Base-by-base conservation (phyloP, 2,113 vertebrate species). In the Dolichotis patagonum region DNA sequence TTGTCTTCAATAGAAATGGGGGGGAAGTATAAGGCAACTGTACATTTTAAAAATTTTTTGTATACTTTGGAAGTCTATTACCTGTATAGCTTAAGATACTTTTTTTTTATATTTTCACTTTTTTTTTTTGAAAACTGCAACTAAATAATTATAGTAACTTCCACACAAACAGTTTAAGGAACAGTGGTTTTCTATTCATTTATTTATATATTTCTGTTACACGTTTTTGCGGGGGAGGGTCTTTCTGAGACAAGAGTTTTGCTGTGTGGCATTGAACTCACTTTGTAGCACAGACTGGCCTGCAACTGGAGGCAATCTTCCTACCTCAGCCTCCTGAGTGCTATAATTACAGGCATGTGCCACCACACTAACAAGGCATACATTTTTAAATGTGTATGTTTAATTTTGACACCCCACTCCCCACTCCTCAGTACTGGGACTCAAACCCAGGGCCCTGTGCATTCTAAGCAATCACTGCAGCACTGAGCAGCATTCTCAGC, bases 1-100 rank as follows among this genome's bases (percentile, higher is more conserved):
- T 96, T 97, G 84, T 73, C 96, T 87, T 87, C 95, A 78, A 80
- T 12, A 65, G 35, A 97, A 43, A 90, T 56, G 3, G 71, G 67
- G n/a, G 60, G 95, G 56, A 89, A 65, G 24, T 77, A 60, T 16
- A 85, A 85, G 13, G 3, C 8, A 96, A 94, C 10, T 54, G 9
- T 38, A 83, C 3, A 75, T 56, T 73, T 96, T 88, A n/a, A 38
- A 22, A 78, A 82, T 38, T 81, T 87, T 85, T 84, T 78, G 26
- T 54, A 89, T 26, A 85, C 14, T 24, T 93, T 38, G 38, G 60
- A 69, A 94, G 22, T 35, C 94, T 94, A 63, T 58, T 69, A 94
- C 32, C 30, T 77, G 2, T 71, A 3, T 62, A 92, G 85, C 46
- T 91, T 88, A 90, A 46, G 43, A 85, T 35, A 65, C 41, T 82